These are phyloP conservation scores for Eurytoma adleriae DNA, from an alignment of 2,888 invertebrate genomes.

Conservation along the genomic window DNA sequence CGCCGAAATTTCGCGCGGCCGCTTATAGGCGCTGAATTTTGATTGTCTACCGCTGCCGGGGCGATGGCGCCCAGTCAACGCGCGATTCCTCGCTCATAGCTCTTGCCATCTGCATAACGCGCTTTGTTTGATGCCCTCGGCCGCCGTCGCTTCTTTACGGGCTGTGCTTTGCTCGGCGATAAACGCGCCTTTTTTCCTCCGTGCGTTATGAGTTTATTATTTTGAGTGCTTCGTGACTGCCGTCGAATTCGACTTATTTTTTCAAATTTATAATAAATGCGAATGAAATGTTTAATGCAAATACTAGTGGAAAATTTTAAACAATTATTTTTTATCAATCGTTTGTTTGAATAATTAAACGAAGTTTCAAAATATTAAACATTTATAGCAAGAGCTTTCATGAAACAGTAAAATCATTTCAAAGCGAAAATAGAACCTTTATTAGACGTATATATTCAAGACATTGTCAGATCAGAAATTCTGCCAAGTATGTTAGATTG, in stretches of 20 bases:
- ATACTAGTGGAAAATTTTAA: too few relatives aligned
- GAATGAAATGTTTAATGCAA: too few relatives aligned
- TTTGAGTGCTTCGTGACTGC: too few relatives aligned
- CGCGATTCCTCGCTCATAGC: too few relatives aligned
- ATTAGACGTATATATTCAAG: constrained; percentile 37
- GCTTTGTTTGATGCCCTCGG: not conserved
- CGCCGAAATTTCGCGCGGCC: constrained; percentile 37
- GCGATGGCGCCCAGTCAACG: not conserved
- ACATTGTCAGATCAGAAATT: constrained; percentile 5
- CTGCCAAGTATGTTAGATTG: not conserved
- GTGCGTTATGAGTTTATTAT: too few relatives aligned
- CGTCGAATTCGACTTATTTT: too few relatives aligned
- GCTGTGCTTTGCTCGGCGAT: not conserved
- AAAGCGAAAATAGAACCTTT: constrained; percentile 26
- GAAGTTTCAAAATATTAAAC: too few relatives aligned
- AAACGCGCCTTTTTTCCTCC: too few relatives aligned
- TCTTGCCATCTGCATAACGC: constrained; percentile 1
- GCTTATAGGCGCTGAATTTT: constrained; percentile 53
- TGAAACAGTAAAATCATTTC: constrained; percentile 37
- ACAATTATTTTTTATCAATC: too few relatives aligned
- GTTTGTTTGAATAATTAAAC: too few relatives aligned
- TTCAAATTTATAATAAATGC: too few relatives aligned
- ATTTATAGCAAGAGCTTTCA: not conserved
- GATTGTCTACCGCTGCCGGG: constrained; percentile 37
- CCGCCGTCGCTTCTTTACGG: not conserved